phyloP scores from a whole-genome alignment of 2,113 vertebrate species.

The Rhinoderma darwinii region DNA sequence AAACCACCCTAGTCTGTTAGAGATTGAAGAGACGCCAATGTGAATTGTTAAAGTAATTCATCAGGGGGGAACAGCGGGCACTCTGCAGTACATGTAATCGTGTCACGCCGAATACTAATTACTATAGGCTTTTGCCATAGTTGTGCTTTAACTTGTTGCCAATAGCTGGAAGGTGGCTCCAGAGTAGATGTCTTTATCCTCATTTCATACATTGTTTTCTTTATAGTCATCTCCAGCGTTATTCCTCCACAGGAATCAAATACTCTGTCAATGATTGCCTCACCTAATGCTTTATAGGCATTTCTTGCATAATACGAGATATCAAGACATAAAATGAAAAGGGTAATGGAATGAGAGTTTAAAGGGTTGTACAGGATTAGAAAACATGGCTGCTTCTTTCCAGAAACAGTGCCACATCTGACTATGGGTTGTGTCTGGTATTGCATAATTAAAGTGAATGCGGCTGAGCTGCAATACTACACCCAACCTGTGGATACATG shows the following conservation, averaged over 20 bases:
- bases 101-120: slow-evolving; percentile 23
- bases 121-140: neutral
- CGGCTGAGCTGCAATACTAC: too few species aligned
- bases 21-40: slow-evolving; percentile 42
- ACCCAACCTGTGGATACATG: too few species aligned
- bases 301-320: neutral
- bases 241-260: neutral
- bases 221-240: neutral
- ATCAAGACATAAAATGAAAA: too few species aligned
- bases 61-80: slow-evolving; percentile 32
- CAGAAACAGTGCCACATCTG: too few species aligned
- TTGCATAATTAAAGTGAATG: too few species aligned
- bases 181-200: neutral
- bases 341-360: too few species aligned
- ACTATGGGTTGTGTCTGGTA: too few species aligned
- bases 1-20: neutral
- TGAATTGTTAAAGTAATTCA: slow-evolving; percentile 40
- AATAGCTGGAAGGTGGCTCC: neutral
- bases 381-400: too few species aligned
- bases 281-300: neutral
- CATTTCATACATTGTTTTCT: neutral
- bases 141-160: neutral
- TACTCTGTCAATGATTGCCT: neutral
- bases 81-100: slow-evolving; percentile 9
- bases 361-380: too few species aligned